Base-by-base conservation (phyloP, 2,113 vertebrate genomes). In the Vombatus ursinus region DNA sequence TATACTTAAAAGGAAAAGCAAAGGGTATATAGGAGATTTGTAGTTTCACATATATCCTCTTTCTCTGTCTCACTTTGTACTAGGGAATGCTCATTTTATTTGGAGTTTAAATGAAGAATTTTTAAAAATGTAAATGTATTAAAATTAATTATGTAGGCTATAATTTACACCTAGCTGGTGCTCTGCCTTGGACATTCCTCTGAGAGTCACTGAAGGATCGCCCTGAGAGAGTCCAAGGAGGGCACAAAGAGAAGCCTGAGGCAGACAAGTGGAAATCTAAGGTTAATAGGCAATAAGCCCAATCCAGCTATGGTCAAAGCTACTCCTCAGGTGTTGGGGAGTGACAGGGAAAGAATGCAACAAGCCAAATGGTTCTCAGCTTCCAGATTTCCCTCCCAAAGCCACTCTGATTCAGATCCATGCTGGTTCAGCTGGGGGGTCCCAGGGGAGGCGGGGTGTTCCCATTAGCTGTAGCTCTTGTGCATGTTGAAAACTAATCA, bases 81-180 rank as follows among this genome's bases (percentile, higher is more conserved):
- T 44, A 84, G 37, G 68, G 37, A 84, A 84, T 84, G 68, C 16
- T 84, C 16, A 22, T 84, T 44, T 44, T 22, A 84, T n/a, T n/a
- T 68, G 61, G 61, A 1, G 19, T 44, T 84, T 84, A 84, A 44
- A 22, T 84, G 19, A 84, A 84, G 37, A 84, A 84, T 22, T 84
- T 68, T 68, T 44, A 44, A n/a, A 84, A 77, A 37, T 31, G 12
- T 22, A 44, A 84, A n/a, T n/a, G 19, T 44, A 44, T 84, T 68
- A 44, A 44, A 84, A 44, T 84, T n/a, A 84, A 84, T 84, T 84
- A 49, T 90, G 52, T 96, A 54, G 52, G n/a, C 94, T 61, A 92
- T 28, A 91, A 44, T n/a, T 95, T 52, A 16, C 25, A 25, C 48
- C 25, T 84, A 92, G 91, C 49, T 95, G 24, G 52, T 50, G 90